A percentile compares a stretch with the other conserved stretches of the same genome.
phyloP scores from a whole-genome alignment of 2,113 vertebrate genomes.

The Tenrec ecaudatus region DNA sequence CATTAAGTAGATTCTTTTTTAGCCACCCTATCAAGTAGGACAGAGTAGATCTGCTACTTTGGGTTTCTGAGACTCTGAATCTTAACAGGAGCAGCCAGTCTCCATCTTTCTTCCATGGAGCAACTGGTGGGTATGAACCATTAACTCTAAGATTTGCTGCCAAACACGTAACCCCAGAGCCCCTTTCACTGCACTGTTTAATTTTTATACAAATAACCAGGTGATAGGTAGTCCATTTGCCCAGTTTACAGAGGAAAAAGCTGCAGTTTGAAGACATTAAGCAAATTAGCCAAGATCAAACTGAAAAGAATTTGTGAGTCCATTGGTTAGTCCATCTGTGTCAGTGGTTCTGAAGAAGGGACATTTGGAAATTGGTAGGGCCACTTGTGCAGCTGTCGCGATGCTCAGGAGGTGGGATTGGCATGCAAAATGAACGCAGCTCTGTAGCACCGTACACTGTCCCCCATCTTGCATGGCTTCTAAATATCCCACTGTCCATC shows the following conservation, averaged over 20 bases:
- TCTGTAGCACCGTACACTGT: background rate
- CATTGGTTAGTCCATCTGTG: background rate
- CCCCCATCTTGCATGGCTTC: background rate
- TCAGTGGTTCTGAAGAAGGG: background rate
- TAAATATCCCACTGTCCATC: background rate
- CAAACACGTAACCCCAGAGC: no score
- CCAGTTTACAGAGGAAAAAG: background rate
- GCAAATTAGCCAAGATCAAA: background rate
- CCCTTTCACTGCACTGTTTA: no score
- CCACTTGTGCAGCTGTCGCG: background rate
- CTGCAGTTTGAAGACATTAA: constrained; percentile 3
- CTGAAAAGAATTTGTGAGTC: background rate
- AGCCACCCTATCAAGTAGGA: no score
- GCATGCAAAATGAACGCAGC: background rate
- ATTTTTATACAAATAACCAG: no score
- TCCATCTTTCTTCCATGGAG: no score
- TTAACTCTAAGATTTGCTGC: no score
- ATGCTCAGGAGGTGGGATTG: background rate
- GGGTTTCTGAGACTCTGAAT: background rate
- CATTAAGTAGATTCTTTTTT: no score
- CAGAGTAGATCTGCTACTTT: no score
- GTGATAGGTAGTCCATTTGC: no score
- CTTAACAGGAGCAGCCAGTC: no score
- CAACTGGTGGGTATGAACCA: no score
- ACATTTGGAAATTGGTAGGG: background rate